Evolutionary conservation across 2,797 vertebrate species (phyloP).

Genomic region (Semaprochilodus insignis): DNA sequence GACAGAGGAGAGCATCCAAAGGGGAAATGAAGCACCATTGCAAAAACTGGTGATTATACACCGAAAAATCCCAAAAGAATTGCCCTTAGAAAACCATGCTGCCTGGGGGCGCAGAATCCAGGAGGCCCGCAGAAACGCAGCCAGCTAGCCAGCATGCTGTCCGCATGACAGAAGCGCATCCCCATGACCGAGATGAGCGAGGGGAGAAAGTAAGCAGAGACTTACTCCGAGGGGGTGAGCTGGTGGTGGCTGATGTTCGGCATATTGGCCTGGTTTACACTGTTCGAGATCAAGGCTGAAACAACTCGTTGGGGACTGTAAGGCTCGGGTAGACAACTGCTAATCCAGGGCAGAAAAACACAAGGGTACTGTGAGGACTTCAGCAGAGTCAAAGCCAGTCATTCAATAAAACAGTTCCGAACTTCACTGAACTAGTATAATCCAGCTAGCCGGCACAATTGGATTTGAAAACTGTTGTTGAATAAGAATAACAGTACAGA

Average conservation of each 20-base stretch:
- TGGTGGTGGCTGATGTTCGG: conserved; percentile 48
- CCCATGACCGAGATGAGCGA: background rate
- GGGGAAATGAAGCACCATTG: conserved; percentile 11
- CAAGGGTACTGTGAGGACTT: conserved; percentile 23
- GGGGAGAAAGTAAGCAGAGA: conserved; percentile 24
- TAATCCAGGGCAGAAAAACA: conserved; percentile 38
- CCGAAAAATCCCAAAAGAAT: conserved; percentile 38
- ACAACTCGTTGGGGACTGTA: conserved; percentile 3
- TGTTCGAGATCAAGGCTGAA: conserved; percentile 16
- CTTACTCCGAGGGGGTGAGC: conserved; percentile 44
- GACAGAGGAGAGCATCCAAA: conserved; percentile 25
- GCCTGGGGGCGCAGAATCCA: conserved; percentile 15
- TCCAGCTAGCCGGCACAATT: conserved; percentile 17
- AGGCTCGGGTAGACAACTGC: conserved; percentile 16
- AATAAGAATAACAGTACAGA: too few species aligned
- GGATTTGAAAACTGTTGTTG: background rate
- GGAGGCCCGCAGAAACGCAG: conserved; percentile 3
- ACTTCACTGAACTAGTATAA: conserved; percentile 29
- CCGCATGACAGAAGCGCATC: background rate
- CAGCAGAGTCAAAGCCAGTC: conserved; percentile 30
- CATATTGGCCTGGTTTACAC: conserved; percentile 36
- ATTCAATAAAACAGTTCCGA: conserved; percentile 7
- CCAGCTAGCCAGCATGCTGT: conserved; percentile 7
- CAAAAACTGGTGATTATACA: conserved; percentile 42
- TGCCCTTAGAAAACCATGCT: conserved; percentile 6